Percentiles rank a stretch among this genome's conserved stretches.
phyloP scores from a whole-genome alignment of 2,113 vertebrate species.

The Nycticebus coucang region DNA sequence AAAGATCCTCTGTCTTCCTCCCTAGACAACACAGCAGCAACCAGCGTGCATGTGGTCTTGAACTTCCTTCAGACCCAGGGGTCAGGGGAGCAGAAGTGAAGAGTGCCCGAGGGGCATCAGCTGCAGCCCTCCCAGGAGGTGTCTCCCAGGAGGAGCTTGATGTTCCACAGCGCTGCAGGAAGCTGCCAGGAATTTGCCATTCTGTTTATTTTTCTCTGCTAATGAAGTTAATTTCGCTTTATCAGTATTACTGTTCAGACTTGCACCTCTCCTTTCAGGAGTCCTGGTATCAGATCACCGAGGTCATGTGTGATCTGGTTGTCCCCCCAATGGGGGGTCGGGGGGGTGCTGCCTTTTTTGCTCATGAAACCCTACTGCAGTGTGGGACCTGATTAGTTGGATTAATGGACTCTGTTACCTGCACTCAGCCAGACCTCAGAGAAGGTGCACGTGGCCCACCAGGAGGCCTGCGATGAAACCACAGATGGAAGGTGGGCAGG shows the following conservation, averaged over 20 bases:
- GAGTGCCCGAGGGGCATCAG: rapidly evolving
- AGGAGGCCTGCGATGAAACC: background rate
- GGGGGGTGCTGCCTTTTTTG: background rate
- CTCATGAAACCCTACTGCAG: background rate
- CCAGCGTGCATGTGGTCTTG: background rate
- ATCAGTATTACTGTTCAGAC: background rate
- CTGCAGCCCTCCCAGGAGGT: rapidly evolving
- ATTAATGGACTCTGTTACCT: background rate
- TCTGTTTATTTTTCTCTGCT: background rate
- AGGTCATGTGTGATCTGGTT: rapidly evolving
- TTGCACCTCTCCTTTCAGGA: background rate
- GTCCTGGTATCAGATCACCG: background rate
- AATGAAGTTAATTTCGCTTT: background rate
- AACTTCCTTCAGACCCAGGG: background rate
- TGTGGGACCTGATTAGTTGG: background rate
- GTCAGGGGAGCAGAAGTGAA: background rate
- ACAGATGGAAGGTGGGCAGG: background rate
- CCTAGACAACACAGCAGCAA: background rate
- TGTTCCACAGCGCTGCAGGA: background rate
- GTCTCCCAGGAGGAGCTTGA: rapidly evolving
- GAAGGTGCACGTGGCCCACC: background rate
- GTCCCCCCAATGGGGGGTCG: too few relatives aligned
- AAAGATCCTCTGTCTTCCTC: background rate
- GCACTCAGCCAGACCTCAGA: background rate
- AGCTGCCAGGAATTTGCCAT: background rate